phyloP scores from a whole-genome alignment of 2,888 invertebrate species.

The Oeneis ivallda region DNA sequence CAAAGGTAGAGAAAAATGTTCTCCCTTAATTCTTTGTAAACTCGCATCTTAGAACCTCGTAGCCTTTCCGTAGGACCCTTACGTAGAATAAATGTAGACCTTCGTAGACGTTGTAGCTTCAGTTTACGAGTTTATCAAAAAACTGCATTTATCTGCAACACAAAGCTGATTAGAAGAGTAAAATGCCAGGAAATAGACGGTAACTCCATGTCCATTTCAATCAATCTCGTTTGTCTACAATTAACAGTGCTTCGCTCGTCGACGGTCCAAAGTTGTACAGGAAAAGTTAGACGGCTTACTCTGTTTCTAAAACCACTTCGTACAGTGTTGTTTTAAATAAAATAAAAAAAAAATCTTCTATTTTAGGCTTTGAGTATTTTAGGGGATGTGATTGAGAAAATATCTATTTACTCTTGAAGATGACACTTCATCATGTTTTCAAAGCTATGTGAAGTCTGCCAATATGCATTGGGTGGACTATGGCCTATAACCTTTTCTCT shows the following conservation, averaged over 20 bases:
- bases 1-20: no score
- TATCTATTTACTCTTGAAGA: neutral
- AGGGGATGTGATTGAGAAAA: no score
- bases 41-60: neutral
- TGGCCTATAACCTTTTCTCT: no score
- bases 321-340: neutral
- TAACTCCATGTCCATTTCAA: slow-evolving; percentile 58
- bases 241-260: slow-evolving; percentile 53
- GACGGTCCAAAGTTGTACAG: slow-evolving; percentile 56
- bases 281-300: slow-evolving; percentile 52
- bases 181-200: slow-evolving; percentile 40
- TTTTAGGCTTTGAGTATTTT: no score
- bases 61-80: no score
- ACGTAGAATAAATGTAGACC: neutral
- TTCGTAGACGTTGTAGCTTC: neutral
- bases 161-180: slow-evolving; percentile 44
- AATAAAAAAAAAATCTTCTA: no score
- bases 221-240: slow-evolving; percentile 70
- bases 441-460: no score
- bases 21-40: no score
- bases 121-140: neutral
- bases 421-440: no score
- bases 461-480: no score
- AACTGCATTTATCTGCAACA: slow-evolving; percentile 38
- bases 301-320: slow-evolving; percentile 32